phyloP scores from a whole-genome alignment of 92 coral and sea anemone genomes.

The Palythoa grandiflora region DNA sequence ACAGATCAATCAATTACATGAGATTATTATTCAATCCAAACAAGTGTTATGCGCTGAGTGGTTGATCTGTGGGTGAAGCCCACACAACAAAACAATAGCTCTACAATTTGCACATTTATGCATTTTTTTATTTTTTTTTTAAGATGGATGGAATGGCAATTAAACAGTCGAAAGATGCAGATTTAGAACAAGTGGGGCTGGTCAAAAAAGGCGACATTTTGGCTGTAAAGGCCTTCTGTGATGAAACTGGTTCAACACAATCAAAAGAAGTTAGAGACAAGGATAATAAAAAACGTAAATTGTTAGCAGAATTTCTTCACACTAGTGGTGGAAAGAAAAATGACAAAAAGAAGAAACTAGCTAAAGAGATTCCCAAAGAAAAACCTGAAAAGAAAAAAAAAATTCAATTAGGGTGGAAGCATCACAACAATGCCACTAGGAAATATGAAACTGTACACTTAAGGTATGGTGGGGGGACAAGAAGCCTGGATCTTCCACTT shows the following conservation, averaged over 20 bases:
- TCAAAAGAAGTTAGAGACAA: conserved; percentile 22
- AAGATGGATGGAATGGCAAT: conserved; percentile 28
- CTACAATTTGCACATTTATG: conserved; percentile 25
- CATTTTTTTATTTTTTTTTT: conserved; percentile 12
- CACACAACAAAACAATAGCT: conserved; percentile 23
- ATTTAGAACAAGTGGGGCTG: conserved; percentile 16
- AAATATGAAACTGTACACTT: conserved; percentile 25
- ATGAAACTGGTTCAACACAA: conserved; percentile 27
- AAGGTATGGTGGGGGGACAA: conserved; percentile 30
- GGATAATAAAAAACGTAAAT: conserved; percentile 34
- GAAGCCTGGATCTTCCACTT: conserved; percentile 42
- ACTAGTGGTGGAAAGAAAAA: conserved; percentile 21
- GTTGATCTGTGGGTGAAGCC: conserved; percentile 30
- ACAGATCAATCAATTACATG: conserved; percentile 39
- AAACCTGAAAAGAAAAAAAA: conserved; percentile 30
- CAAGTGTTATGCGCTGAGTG: conserved; percentile 17
- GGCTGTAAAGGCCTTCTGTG: conserved; percentile 30
- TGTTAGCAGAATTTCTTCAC: conserved; percentile 26
- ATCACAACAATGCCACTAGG: conserved; percentile 18
- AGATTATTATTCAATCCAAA: conserved; percentile 17
- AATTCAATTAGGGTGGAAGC: conserved; percentile 27
- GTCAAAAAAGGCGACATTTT: conserved; percentile 21
- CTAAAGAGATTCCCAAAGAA: conserved; percentile 27
- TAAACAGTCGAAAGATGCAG: conserved; percentile 13
- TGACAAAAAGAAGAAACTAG: conserved; percentile 28